Percentiles rank a stretch among this genome's conserved stretches.
These are phyloP conservation scores for Macquaria ambigua DNA, from an alignment of 2,113 vertebrate species.

Conservation along the genomic window DNA sequence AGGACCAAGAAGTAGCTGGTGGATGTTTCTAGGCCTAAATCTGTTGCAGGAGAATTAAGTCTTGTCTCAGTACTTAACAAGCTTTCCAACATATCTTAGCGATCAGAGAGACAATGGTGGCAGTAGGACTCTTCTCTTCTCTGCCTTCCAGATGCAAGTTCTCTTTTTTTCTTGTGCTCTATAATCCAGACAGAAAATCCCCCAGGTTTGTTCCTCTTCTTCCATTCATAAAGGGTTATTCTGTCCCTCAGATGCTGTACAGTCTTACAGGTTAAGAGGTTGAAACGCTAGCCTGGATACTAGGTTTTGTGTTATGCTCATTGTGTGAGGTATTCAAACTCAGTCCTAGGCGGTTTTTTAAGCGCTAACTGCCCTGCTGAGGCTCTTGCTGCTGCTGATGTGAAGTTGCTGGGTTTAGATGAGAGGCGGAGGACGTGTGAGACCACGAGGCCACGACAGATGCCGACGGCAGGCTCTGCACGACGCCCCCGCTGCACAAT, in stretches of 20 bases:
- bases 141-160: neutral
- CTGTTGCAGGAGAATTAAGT: constrained; percentile 22
- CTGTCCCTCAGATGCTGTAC: neutral
- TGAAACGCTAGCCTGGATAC: constrained; percentile 22
- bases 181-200: constrained; percentile 2
- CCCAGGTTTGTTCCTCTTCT: neutral
- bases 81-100: constrained; percentile 1
- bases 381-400: constrained; percentile 81
- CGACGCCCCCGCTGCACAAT: constrained; percentile 42
- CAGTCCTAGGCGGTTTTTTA: constrained; percentile 9
- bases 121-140: neutral
- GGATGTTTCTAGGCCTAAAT: constrained; percentile 45
- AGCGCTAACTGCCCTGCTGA: constrained; percentile 91
- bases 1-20: constrained; percentile 24
- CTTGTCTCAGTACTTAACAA: neutral
- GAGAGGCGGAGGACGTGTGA: constrained; percentile 29
- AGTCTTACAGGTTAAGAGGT: constrained; percentile 14
- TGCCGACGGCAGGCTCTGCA: constrained; percentile 52
- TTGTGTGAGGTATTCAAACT: constrained; percentile 30
- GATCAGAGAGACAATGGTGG: neutral
- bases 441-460: constrained; percentile 64
- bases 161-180: constrained; percentile 56
- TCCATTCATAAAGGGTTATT: neutral
- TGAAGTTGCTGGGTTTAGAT: constrained; percentile 46
- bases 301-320: constrained; percentile 20